Conservation (phyloP, 2,797 vertebrate genomes). For the Pangasius djambal region DNA sequence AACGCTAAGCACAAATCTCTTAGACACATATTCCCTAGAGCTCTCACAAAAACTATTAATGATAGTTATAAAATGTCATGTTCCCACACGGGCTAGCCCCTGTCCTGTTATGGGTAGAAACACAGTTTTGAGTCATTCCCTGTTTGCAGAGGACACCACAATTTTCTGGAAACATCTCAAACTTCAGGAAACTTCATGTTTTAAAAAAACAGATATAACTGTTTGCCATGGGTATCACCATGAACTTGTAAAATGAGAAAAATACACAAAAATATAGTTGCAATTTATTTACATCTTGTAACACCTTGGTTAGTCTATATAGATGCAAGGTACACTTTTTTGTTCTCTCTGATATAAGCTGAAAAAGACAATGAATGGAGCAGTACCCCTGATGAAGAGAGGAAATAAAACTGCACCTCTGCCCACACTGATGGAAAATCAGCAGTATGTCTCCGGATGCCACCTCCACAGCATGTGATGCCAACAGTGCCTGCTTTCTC, state of each 20-base stretch:
- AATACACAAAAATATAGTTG: not conserved
- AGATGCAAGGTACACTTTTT: not conserved
- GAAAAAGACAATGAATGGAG: not conserved
- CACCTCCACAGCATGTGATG: constrained; percentile 49
- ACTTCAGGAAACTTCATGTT: constrained; percentile 24
- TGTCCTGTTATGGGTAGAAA: constrained; percentile 57
- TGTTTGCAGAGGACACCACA: constrained; percentile 57
- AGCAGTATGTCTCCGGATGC: constrained; percentile 43
- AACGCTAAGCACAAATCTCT: constrained; percentile 33
- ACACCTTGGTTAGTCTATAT: not conserved
- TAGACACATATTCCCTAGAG: constrained; percentile 62
- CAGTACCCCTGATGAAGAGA: constrained; percentile 27
- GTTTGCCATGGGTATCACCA: not conserved
- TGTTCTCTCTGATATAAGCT: not conserved
- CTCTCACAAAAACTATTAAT: constrained; percentile 70
- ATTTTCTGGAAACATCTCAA: constrained; percentile 41
- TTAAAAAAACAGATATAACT: constrained; percentile 28
- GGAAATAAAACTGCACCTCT: constrained; percentile 45
- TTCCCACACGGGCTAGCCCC: constrained; percentile 60
- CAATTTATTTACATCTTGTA: constrained; percentile 3
- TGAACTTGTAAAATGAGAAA: not conserved
- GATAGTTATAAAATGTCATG: constrained; percentile 69
- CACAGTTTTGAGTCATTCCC: constrained; percentile 52
- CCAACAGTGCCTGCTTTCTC: constrained; percentile 49
- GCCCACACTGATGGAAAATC: constrained; percentile 42